A percentile compares a stretch with the other conserved stretches of the same genome.
These are phyloP conservation scores for Triplophysa bombifrons DNA, from an alignment of 2,797 vertebrate species.

Conservation along the genomic window DNA sequence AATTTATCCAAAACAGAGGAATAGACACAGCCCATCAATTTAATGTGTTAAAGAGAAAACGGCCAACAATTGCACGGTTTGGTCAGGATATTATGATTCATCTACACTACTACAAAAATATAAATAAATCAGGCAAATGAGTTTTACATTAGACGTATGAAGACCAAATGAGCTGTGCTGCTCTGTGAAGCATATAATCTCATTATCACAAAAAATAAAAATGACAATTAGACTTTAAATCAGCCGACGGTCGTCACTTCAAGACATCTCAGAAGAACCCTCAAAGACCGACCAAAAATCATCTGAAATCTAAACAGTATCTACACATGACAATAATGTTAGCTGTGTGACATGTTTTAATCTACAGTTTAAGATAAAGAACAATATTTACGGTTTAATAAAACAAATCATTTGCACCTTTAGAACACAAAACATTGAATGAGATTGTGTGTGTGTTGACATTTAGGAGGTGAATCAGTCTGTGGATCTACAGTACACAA, in stretches of 20 bases:
- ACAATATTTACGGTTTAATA: no score
- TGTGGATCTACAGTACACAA: no score
- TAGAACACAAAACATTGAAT: no score
- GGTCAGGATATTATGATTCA: background rate
- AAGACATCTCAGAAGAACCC: background rate
- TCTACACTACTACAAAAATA: constrained; percentile 9
- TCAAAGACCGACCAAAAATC: no score
- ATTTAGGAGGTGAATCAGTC: background rate
- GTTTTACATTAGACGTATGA: constrained; percentile 26
- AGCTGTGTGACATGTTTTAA: no score
- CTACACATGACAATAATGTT: background rate
- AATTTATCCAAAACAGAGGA: background rate
- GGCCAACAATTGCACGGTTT: background rate
- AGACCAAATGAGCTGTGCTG: constrained; percentile 38
- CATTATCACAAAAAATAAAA: constrained; percentile 54
- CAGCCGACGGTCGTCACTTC: background rate
- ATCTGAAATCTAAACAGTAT: no score
- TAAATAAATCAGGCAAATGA: constrained; percentile 15
- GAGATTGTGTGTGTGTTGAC: background rate
- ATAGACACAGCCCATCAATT: background rate
- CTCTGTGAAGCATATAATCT: constrained; percentile 49
- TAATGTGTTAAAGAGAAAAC: background rate
- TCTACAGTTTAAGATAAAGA: no score
- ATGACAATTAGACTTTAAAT: constrained; percentile 48
- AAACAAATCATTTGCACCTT: no score